Evolutionary conservation across 2,113 vertebrate species (phyloP).

Genomic region (Dromas ardeola): DNA sequence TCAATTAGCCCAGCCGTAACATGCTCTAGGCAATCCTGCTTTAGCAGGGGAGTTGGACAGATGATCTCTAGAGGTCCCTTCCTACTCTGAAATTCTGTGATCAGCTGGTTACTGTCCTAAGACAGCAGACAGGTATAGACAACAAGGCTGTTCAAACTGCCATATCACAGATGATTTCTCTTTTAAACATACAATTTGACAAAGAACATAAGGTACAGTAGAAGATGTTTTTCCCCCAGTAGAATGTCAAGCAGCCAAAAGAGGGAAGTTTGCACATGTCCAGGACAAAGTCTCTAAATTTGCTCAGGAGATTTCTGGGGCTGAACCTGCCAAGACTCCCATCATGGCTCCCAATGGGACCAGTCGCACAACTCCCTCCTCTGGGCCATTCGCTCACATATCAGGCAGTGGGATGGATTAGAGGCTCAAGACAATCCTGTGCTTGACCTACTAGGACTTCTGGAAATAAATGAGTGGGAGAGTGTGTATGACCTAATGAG

Average conservation of each 20-base stretch:
- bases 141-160: neutral
- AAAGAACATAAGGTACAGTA: neutral
- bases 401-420: neutral
- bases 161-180: rapidly evolving
- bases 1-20: neutral
- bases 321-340: neutral
- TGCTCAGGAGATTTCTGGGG: neutral
- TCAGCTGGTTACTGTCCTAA: neutral
- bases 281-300: neutral
- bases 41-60: too few species aligned
- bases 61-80: too few species aligned
- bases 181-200: neutral
- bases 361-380: neutral
- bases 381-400: rapidly evolving
- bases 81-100: too few species aligned
- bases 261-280: neutral
- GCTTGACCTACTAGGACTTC: neutral
- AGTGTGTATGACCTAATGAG: neutral
- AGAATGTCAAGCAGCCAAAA: neutral
- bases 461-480: neutral
- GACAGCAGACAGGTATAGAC: neutral
- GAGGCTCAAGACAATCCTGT: neutral
- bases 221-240: neutral
- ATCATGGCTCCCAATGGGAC: neutral
- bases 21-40: too few species aligned